A percentile compares a stretch with the other conserved stretches of the same genome.
Conservation (phyloP, 1,140 invertebrate species). For the Trinorchestia longiramus region DNA sequence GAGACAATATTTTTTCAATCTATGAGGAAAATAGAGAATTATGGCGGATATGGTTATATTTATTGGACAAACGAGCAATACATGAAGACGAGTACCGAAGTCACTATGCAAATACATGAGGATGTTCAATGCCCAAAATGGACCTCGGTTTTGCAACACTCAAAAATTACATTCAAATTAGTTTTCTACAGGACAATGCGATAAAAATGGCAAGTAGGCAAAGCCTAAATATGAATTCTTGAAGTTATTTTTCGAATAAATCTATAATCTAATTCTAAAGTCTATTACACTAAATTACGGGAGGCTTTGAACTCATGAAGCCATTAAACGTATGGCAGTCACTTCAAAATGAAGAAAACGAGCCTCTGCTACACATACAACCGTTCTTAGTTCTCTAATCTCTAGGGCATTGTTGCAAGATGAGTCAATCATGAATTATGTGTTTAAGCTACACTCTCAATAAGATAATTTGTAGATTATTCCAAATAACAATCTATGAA, state of each 20-base stretch:
- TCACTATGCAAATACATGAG: neutral
- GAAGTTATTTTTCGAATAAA: conserved; percentile 24
- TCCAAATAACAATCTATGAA: conserved; percentile 14
- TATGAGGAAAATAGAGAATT: conserved; percentile 54
- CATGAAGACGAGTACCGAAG: conserved; percentile 18
- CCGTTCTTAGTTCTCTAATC: neutral
- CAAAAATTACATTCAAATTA: conserved; percentile 5
- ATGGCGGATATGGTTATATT: conserved; percentile 45
- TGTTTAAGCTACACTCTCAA: conserved; percentile 10
- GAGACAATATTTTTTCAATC: neutral
- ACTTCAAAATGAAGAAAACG: neutral
- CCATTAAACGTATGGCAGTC: conserved; percentile 18
- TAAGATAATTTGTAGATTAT: neutral
- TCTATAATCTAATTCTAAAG: conserved; percentile 19
- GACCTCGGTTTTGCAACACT: neutral
- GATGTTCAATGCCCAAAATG: neutral
- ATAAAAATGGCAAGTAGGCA: conserved; percentile 41
- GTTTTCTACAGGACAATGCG: neutral
- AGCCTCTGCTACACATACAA: neutral
- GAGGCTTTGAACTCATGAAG: neutral
- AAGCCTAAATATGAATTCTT: conserved; percentile 16
- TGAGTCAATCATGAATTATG: neutral
- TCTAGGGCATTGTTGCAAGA: neutral
- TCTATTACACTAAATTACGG: conserved; percentile 30
- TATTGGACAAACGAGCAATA: conserved; percentile 47